Conservation (phyloP, 2,797 vertebrate genomes). For the Propithecus deckenii region DNA sequence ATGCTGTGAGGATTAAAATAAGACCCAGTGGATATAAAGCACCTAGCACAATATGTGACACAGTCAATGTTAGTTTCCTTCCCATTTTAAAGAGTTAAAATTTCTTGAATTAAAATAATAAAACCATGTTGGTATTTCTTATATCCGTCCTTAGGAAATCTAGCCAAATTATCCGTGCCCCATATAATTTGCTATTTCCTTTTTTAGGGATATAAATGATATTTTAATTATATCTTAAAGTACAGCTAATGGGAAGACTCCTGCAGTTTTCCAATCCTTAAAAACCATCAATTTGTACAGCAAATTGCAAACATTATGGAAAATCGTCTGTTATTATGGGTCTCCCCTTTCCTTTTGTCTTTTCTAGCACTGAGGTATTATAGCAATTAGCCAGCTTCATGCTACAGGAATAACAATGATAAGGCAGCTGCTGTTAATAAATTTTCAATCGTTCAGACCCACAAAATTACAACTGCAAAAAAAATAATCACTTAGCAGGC, state of each 20-base stretch:
- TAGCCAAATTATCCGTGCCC: not conserved
- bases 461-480: constrained; percentile 16
- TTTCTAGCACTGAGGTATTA: not conserved
- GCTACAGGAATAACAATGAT: not conserved
- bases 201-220: constrained; percentile 53
- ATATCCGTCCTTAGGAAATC: not conserved
- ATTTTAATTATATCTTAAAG: constrained; percentile 60
- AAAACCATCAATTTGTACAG: constrained; percentile 48
- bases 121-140: not conserved
- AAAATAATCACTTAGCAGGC: not conserved
- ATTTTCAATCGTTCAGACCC: not conserved
- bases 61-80: not conserved
- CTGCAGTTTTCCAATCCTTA: constrained; percentile 59
- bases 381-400: constrained; percentile 17
- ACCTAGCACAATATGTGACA: not conserved
- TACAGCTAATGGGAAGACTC: constrained; percentile 46
- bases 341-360: constrained; percentile 1
- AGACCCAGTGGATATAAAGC: not conserved
- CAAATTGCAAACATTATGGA: constrained; percentile 47
- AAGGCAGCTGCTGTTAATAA: constrained; percentile 13
- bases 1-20: not conserved
- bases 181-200: constrained; percentile 38
- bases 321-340: constrained; percentile 34
- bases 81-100: constrained; percentile 29
- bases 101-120: constrained; percentile 39